phyloP scores from a whole-genome alignment of 2,113 vertebrate genomes.

The Malurus melanocephalus region DNA sequence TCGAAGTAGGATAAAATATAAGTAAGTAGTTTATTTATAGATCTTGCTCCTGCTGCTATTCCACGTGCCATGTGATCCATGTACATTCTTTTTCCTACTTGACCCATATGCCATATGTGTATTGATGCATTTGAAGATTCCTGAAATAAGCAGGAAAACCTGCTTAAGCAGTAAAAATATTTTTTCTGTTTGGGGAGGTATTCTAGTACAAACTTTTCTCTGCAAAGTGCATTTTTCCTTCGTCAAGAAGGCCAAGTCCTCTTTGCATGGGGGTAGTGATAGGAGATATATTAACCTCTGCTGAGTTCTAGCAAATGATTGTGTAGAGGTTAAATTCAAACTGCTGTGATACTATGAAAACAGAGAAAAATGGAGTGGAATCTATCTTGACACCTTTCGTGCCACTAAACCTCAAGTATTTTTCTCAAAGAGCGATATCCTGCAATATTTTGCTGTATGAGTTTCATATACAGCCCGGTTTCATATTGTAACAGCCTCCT shows the following conservation, averaged over 20 bases:
- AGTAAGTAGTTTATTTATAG: neutral
- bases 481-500: neutral
- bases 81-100: neutral
- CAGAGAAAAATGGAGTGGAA: neutral
- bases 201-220: neutral
- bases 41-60: neutral
- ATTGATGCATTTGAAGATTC: neutral
- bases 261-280: neutral
- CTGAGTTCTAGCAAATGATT: neutral
- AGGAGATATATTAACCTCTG: neutral
- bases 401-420: neutral
- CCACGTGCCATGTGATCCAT: neutral
- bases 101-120: neutral
- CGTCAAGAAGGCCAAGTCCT: neutral
- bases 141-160: neutral
- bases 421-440: rapidly evolving
- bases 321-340: neutral
- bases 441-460: neutral
- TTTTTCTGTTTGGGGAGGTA: neutral
- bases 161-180: neutral
- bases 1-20: neutral
- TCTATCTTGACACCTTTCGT: neutral
- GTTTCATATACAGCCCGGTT: neutral
- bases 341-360: neutral
- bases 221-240: neutral